These are phyloP conservation scores for Drosophila neutralis DNA, from an alignment of 2,888 invertebrate genomes.

Conservation along the genomic window DNA sequence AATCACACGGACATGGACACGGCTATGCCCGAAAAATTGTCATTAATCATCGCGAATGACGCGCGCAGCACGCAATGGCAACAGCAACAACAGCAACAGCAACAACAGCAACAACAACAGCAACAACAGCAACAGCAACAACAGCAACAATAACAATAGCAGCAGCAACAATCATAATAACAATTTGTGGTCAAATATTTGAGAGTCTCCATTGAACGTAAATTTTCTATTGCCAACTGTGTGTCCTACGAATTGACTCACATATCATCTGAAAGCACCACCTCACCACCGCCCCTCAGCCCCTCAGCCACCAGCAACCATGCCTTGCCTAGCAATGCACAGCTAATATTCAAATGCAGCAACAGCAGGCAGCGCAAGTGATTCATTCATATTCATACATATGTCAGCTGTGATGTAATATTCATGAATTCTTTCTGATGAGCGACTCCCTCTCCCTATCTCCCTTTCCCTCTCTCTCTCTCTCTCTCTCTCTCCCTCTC, in stretches of 20 bases:
- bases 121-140: not conserved
- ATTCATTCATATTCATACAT: constrained; percentile 34
- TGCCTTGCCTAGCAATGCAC: not conserved
- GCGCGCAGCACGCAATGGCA: constrained; percentile 59
- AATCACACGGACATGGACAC: constrained; percentile 41
- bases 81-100: constrained; percentile 22
- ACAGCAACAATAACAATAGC: not conserved
- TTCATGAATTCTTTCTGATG: constrained; percentile 41
- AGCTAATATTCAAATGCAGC: constrained; percentile 22
- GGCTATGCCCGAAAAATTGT: constrained; percentile 67
- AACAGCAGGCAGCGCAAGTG: constrained; percentile 23
- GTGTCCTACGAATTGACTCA: constrained; percentile 16
- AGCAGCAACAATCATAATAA: constrained; percentile 66
- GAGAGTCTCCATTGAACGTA: constrained; percentile 51
- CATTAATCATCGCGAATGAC: constrained; percentile 73
- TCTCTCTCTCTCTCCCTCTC: not conserved
- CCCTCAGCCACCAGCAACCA: not conserved
- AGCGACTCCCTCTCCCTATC: not conserved
- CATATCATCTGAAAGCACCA: constrained; percentile 15
- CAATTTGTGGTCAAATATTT: constrained; percentile 77
- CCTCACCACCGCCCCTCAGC: no score
- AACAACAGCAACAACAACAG: constrained; percentile 1
- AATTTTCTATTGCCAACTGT: constrained; percentile 55
- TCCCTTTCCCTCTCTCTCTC: not conserved
- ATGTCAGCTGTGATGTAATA: constrained; percentile 45